Evolutionary conservation across 2,888 invertebrate species (phyloP).

Genomic region (Cecidostiba fungosa): DNA sequence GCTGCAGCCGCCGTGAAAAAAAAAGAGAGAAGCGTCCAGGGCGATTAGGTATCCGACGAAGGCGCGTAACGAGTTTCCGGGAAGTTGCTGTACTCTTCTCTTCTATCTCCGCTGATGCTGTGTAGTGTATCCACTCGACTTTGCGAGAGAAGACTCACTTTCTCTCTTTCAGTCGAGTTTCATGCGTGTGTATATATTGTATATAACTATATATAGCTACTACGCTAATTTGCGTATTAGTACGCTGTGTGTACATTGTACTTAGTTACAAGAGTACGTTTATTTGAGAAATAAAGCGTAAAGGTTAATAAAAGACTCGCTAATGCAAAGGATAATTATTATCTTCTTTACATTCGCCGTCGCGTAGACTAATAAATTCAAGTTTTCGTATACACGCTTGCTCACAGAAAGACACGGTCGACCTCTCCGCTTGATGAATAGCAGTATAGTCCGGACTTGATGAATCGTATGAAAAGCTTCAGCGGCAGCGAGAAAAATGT

Average conservation of each 20-base stretch:
- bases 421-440: neutral
- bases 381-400: neutral
- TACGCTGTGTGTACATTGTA: too few species aligned
- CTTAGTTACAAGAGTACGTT: too few species aligned
- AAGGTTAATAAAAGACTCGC: neutral
- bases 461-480: neutral
- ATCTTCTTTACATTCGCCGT: neutral
- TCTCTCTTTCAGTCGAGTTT: neutral
- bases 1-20: neutral
- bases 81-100: constrained; percentile 56
- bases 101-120: too few species aligned
- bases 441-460: neutral
- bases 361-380: neutral
- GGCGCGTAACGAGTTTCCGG: constrained; percentile 62
- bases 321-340: neutral
- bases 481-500: neutral
- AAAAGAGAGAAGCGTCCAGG: constrained; percentile 42
- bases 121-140: neutral
- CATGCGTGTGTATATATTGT: neutral
- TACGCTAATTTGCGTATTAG: constrained; percentile 24
- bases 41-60: constrained; percentile 57
- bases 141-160: neutral
- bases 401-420: neutral
- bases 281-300: neutral
- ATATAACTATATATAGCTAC: too few species aligned